phyloP scores from a whole-genome alignment of 2,113 vertebrate species.

The Sigmodon hispidus region DNA sequence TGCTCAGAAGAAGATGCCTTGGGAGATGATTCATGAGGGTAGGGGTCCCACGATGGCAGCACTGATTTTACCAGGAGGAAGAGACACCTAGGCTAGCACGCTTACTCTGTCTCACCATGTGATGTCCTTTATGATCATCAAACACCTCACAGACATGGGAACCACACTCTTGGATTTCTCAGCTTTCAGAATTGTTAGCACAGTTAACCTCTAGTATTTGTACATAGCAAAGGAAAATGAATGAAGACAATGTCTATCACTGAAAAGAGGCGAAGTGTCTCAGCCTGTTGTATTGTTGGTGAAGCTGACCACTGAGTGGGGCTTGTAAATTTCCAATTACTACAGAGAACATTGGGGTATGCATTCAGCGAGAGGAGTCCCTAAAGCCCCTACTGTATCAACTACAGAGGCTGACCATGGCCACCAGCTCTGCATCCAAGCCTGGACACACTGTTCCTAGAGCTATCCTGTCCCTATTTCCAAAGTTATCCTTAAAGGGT shows the following conservation, averaged over 20 bases:
- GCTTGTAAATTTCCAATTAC: neutral
- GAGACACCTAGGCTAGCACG: neutral
- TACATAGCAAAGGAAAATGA: neutral
- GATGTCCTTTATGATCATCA: neutral
- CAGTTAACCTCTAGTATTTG: neutral
- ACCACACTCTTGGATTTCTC: neutral
- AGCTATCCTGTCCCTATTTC: neutral
- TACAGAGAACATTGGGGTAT: too few relatives aligned
- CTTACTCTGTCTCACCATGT: neutral
- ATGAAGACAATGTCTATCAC: neutral
- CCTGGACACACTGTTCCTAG: accelerated
- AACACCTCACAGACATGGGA: neutral
- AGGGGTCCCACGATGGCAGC: neutral
- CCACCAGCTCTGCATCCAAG: neutral
- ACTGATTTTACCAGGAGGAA: neutral
- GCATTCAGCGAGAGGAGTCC: neutral
- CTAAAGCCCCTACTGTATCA: too few relatives aligned
- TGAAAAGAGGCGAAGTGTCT: neutral
- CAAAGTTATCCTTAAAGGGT: neutral
- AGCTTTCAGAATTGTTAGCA: neutral
- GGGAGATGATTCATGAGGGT: neutral
- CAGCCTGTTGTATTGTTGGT: too few relatives aligned
- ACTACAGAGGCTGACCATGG: neutral
- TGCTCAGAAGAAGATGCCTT: neutral
- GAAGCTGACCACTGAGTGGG: neutral